Evolutionary conservation across 2,797 vertebrate species (phyloP).

Genomic region (Acipenser ruthenus): DNA sequence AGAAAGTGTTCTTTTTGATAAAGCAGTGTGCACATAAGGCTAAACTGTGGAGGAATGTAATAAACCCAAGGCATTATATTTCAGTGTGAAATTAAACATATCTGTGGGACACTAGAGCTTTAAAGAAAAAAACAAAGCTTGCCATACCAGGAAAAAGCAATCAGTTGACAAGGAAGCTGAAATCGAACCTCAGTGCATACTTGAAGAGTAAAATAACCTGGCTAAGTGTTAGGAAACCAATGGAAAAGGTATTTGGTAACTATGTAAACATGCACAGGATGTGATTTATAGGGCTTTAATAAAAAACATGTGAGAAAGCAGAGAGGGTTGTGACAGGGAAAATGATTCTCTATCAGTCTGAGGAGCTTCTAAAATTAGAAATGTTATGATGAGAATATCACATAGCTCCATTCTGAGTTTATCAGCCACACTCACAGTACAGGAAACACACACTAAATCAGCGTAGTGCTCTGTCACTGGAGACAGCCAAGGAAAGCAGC

Average conservation of each 20-base stretch:
- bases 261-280: background rate
- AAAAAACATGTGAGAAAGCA: constrained; percentile 5
- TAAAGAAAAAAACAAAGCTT: no score
- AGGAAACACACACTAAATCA: constrained; percentile 57
- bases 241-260: constrained; percentile 3
- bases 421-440: constrained; percentile 38
- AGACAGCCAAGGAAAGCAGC: constrained; percentile 16
- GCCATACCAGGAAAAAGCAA: no score
- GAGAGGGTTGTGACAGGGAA: constrained; percentile 17
- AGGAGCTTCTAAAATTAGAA: constrained; percentile 37
- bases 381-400: constrained; percentile 45
- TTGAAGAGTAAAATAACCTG: background rate
- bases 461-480: constrained; percentile 38
- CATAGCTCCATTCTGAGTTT: constrained; percentile 37
- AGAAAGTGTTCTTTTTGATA: no score
- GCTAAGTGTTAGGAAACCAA: background rate
- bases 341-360: constrained; percentile 31
- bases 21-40: no score
- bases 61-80: no score
- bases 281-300: constrained; percentile 3
- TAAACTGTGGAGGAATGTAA: no score
- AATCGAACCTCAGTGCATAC: no score
- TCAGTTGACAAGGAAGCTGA: no score
- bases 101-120: no score
- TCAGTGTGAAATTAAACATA: no score